Conservation (phyloP, 2,113 vertebrate genomes). For the Sterrhoptilus dennistouni region DNA sequence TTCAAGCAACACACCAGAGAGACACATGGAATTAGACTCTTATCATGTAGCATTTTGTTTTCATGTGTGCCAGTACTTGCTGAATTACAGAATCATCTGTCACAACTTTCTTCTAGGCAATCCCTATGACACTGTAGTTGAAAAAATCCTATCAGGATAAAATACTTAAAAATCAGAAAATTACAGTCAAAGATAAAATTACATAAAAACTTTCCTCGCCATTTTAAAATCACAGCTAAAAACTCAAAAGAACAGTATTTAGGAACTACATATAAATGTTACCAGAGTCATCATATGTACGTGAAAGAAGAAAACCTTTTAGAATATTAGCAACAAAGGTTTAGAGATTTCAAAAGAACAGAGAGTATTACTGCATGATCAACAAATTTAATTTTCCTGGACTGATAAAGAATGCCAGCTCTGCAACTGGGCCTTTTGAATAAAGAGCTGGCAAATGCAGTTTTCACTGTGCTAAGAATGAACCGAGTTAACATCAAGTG, state of each 20-base stretch:
- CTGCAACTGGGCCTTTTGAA: constrained; percentile 39
- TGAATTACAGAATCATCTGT: not conserved
- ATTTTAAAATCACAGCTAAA: not conserved
- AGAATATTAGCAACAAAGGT: constrained; percentile 12
- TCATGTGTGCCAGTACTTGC: not conserved
- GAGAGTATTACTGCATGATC: constrained; percentile 32
- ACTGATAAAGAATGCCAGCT: not conserved
- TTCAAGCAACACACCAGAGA: not conserved
- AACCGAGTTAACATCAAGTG: not conserved
- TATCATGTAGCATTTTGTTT: not conserved
- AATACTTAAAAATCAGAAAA: not conserved
- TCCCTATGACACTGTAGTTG: not conserved
- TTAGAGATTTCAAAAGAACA: constrained; percentile 44
- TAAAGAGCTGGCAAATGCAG: constrained; percentile 27
- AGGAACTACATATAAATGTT: not conserved
- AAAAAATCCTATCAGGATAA: not conserved
- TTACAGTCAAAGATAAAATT: not conserved
- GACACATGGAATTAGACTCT: not conserved
- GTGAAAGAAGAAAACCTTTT: not conserved
- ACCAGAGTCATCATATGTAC: not conserved
- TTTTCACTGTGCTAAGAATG: not conserved
- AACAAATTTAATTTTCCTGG: constrained; percentile 47
- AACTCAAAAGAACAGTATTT: not conserved
- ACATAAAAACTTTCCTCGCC: not conserved
- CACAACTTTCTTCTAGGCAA: not conserved